Evolutionary conservation across 2,113 vertebrate genomes (phyloP).

Genomic region (Bothrops jararaca): DNA sequence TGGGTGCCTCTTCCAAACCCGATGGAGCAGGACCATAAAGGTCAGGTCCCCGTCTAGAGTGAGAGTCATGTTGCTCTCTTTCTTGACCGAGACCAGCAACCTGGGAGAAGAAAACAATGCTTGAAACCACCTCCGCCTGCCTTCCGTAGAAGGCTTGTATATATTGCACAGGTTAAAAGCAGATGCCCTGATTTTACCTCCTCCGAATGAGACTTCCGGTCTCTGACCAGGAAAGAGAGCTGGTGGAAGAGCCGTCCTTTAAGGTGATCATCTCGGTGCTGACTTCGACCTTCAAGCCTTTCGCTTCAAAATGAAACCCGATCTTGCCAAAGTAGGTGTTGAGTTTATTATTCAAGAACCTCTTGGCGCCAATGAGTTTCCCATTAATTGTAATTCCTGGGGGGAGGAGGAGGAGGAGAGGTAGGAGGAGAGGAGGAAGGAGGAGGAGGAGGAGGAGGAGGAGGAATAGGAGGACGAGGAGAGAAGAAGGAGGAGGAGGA

Average conservation of each 20-base stretch:
- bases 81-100: constrained; percentile 77
- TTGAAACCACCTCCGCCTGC: neutral
- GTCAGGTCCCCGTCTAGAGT: constrained; percentile 71
- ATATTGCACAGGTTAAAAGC: neutral
- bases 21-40: constrained; percentile 88
- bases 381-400: constrained; percentile 86
- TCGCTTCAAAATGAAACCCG: constrained; percentile 76
- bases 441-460: neutral
- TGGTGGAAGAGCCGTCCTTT: no score
- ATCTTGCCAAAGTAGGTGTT: constrained; percentile 89
- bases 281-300: constrained; percentile 76
- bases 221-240: no score
- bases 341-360: constrained; percentile 69
- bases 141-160: neutral
- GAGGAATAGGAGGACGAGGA: neutral
- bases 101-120: constrained; percentile 54
- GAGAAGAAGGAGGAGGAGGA: neutral
- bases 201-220: constrained; percentile 44
- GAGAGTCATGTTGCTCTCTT: constrained; percentile 75
- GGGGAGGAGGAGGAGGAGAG: no score
- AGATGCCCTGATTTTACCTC: constrained; percentile 69
- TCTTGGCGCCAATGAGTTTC: constrained; percentile 81
- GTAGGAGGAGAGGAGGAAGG: no score
- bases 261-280: constrained; percentile 60
- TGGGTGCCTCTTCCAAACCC: constrained; percentile 90